These are phyloP conservation scores for Cinara cedri DNA, from an alignment of 2,888 invertebrate species.

Conservation along the genomic window DNA sequence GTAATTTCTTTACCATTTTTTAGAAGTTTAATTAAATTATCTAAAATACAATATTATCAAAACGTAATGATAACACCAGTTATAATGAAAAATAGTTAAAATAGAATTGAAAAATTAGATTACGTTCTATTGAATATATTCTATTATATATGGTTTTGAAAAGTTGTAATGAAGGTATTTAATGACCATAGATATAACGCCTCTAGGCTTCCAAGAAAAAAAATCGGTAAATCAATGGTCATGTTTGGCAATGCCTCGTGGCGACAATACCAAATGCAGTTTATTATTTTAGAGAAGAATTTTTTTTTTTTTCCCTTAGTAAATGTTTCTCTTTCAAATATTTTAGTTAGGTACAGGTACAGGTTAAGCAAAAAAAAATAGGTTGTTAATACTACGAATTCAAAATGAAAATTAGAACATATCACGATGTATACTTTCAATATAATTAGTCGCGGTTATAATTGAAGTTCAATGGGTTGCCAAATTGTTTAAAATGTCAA, in stretches of 20 bases:
- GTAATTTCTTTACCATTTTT: no score
- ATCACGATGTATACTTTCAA: no score
- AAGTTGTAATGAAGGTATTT: constrained; percentile 4
- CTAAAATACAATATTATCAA: not conserved
- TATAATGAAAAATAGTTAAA: not conserved
- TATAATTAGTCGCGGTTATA: no score
- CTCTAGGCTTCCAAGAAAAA: not conserved
- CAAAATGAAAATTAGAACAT: not conserved
- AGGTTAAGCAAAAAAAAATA: no score
- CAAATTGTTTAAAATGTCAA: no score
- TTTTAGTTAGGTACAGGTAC: no score
- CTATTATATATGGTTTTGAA: not conserved
- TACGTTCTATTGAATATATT: not conserved
- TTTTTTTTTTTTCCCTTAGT: not conserved
- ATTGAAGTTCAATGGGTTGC: no score
- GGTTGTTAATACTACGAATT: not conserved
- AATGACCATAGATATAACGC: constrained; percentile 10
- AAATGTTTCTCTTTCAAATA: not conserved
- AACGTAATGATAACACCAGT: not conserved
- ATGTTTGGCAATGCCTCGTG: constrained; percentile 4
- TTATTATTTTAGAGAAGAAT: constrained; percentile 16
- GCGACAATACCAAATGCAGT: not conserved
- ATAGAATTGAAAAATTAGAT: constrained; percentile 11
- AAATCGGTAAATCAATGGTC: constrained; percentile 21
- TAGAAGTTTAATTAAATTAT: not conserved